Conservation (phyloP, 2,888 invertebrate genomes). For the Stegophylla sp. region DNA sequence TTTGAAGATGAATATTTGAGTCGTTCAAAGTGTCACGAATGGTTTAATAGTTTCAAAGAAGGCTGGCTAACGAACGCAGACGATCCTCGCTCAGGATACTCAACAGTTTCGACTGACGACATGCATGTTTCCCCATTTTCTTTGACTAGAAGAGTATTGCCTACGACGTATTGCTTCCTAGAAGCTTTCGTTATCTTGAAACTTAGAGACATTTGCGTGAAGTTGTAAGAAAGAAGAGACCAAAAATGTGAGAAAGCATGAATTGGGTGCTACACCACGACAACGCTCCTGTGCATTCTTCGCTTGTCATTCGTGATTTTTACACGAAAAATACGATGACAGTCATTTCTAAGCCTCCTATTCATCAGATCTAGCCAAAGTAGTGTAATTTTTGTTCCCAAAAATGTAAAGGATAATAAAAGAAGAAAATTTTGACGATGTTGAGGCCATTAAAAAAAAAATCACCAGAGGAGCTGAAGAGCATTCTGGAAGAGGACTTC, state of each 20-base stretch:
- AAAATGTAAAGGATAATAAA: slow-evolving; percentile 42
- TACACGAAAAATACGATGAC: no score
- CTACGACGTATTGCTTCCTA: background rate
- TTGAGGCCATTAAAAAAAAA: no score
- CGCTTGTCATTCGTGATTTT: no score
- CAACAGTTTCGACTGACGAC: no score
- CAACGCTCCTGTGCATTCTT: background rate
- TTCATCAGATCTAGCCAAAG: slow-evolving; percentile 42
- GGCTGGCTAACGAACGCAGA: no score
- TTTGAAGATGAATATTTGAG: background rate
- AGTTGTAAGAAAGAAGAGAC: background rate
- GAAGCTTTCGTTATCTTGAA: background rate
- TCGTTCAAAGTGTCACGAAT: background rate
- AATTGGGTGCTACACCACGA: background rate
- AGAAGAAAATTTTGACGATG: background rate
- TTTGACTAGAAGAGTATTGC: background rate
- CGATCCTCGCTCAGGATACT: no score
- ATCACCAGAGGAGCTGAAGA: no score
- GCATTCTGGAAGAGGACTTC: no score
- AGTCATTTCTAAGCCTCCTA: background rate
- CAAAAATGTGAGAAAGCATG: background rate
- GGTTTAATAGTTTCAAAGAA: background rate
- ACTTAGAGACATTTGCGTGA: background rate
- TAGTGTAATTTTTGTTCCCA: slow-evolving; percentile 39
- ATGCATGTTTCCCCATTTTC: no score